Conservation (phyloP, 2,113 vertebrate species). For the Capreolus pygargus region DNA sequence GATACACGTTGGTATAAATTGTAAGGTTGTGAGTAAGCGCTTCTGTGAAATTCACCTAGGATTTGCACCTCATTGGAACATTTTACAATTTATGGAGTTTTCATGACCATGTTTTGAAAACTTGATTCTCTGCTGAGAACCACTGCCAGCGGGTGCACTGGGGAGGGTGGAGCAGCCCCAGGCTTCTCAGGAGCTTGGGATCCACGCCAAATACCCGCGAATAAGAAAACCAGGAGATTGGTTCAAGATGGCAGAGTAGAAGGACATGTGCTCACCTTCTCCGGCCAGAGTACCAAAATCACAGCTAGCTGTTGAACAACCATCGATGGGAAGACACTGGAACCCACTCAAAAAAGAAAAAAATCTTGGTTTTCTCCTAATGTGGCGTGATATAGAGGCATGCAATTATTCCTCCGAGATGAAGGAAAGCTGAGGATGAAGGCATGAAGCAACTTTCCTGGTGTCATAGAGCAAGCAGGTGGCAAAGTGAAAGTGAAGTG, state of each 20-base stretch:
- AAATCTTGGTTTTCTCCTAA: background rate
- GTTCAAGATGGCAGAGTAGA: background rate
- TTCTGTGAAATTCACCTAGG: background rate
- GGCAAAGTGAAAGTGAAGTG: background rate
- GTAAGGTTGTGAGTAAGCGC: background rate
- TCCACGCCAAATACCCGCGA: background rate
- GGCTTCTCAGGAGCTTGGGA: background rate
- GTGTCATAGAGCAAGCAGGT: background rate
- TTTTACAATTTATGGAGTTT: background rate
- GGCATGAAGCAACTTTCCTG: background rate
- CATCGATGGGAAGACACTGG: background rate
- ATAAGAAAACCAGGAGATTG: background rate
- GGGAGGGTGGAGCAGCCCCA: background rate
- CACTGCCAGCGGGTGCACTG: background rate
- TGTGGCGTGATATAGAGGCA: too few species aligned
- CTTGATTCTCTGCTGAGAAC: background rate
- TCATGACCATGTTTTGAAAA: background rate
- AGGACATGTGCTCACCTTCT: background rate
- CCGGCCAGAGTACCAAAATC: background rate
- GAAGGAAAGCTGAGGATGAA: background rate
- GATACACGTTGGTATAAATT: background rate
- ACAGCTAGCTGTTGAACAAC: background rate
- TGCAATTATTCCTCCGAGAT: rapidly evolving
- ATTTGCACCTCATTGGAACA: too few species aligned
- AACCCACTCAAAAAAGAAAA: background rate